A percentile compares a stretch with the other conserved stretches of the same genome.
phyloP scores from a whole-genome alignment of 1,140 invertebrate species.

The Lerema accius region DNA sequence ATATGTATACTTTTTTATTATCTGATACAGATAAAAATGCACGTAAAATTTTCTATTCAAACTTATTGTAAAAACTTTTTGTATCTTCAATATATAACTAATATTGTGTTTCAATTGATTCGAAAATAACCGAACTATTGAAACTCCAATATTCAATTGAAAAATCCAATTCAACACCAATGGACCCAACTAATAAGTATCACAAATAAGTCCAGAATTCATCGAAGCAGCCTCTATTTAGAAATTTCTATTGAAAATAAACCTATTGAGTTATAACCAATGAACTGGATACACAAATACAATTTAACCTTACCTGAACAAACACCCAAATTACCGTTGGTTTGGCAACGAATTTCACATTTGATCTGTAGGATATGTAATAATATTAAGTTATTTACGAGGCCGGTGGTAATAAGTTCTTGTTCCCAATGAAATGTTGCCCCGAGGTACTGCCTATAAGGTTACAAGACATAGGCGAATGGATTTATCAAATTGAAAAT shows the following conservation, averaged over 20 bases:
- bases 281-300: slow-evolving; percentile 4
- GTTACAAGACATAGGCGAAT: slow-evolving; percentile 30
- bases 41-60: too few species aligned
- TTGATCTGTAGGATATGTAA: slow-evolving; percentile 62
- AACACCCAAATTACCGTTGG: slow-evolving; percentile 20
- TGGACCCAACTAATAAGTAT: background rate
- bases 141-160: too few species aligned
- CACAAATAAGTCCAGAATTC: background rate
- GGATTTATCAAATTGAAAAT: background rate
- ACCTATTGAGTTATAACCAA: background rate
- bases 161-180: too few species aligned
- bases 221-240: background rate
- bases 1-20: too few species aligned
- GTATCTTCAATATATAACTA: too few species aligned
- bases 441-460: slow-evolving; percentile 28
- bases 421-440: slow-evolving; percentile 69
- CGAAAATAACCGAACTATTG: too few species aligned
- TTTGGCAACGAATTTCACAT: slow-evolving; percentile 43
- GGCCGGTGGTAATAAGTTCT: slow-evolving; percentile 62
- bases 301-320: slow-evolving; percentile 10
- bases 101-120: too few species aligned
- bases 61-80: too few species aligned
- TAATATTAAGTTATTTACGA: slow-evolving; percentile 70
- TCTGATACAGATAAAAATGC: too few species aligned
- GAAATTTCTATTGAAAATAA: background rate